Percentiles rank a stretch among this genome's conserved stretches.
Conservation (phyloP, 1,140 invertebrate species). For the Drosophila prosaltans region DNA sequence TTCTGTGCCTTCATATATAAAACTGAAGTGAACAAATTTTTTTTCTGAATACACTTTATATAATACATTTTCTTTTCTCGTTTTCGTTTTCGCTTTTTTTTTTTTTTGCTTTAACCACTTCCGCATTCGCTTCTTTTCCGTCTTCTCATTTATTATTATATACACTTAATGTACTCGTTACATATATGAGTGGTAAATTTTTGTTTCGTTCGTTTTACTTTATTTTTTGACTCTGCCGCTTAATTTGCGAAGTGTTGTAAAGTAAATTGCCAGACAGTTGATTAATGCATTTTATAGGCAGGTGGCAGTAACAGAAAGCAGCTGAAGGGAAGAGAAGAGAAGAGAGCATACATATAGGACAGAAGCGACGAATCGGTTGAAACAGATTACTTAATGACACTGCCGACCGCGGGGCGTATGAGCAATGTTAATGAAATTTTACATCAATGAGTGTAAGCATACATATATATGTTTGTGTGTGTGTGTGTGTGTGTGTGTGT, state of each 20-base stretch:
- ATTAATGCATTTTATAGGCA: conserved; percentile 74
- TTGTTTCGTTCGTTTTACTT: not conserved
- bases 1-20: not conserved
- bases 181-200: conserved; percentile 10
- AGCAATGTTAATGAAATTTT: conserved; percentile 75
- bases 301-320: conserved; percentile 16
- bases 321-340: not conserved
- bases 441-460: conserved; percentile 20
- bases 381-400: conserved; percentile 69
- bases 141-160: conserved; percentile 14
- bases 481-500: conserved; percentile 15
- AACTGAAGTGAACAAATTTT: not conserved
- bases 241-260: conserved; percentile 12
- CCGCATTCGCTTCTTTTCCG: conserved; percentile 3
- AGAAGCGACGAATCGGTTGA: conserved; percentile 22
- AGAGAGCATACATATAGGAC: not conserved
- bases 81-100: not conserved
- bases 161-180: conserved; percentile 12
- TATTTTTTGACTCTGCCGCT: conserved; percentile 8
- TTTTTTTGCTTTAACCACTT: not conserved
- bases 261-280: conserved; percentile 75
- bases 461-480: conserved; percentile 10
- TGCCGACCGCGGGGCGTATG: conserved; percentile 52
- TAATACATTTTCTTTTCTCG: conserved; percentile 5
- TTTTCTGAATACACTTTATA: not conserved